phyloP scores from a whole-genome alignment of 2,888 invertebrate species.

The Dryomyza anilis region DNA sequence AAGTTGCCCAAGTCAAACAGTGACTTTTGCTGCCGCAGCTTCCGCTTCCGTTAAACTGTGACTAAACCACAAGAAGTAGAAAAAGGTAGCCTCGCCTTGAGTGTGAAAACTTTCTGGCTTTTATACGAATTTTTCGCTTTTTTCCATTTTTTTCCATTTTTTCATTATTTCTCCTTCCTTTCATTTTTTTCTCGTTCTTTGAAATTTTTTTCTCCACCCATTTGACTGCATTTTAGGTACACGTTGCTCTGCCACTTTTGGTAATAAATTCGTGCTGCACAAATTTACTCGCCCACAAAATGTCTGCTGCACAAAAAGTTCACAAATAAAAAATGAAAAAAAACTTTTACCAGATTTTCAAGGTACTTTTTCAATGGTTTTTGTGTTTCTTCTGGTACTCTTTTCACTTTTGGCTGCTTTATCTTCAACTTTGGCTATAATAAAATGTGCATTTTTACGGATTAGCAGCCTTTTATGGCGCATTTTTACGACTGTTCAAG shows the following conservation, averaged over 20 bases:
- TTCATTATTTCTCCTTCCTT: conserved; percentile 10
- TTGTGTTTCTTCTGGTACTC: background rate
- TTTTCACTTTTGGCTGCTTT: too few species aligned
- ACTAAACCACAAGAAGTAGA: conserved; percentile 32
- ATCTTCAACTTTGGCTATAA: conserved; percentile 5
- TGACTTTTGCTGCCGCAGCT: conserved; percentile 19
- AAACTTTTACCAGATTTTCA: too few species aligned
- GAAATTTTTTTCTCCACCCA: conserved; percentile 28
- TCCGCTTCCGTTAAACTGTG: conserved; percentile 33
- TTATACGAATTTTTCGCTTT: background rate
- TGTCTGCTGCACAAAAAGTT: conserved; percentile 31
- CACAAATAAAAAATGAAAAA: background rate
- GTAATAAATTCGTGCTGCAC: conserved; percentile 47
- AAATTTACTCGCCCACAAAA: conserved; percentile 43
- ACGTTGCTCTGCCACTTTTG: conserved; percentile 48
- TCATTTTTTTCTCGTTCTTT: conserved; percentile 34
- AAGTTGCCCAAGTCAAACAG: background rate
- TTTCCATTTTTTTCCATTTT: conserved; percentile 19
- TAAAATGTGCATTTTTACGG: conserved; percentile 31
- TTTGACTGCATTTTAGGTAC: conserved; percentile 33
- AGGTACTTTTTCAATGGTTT: background rate
- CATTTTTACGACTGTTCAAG: background rate
- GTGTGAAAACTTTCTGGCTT: conserved; percentile 34
- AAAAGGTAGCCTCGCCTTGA: conserved; percentile 9
- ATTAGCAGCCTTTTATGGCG: conserved; percentile 22